Evolutionary conservation across 2,888 invertebrate genomes (phyloP).

Genomic region (Uropetala carovei): DNA sequence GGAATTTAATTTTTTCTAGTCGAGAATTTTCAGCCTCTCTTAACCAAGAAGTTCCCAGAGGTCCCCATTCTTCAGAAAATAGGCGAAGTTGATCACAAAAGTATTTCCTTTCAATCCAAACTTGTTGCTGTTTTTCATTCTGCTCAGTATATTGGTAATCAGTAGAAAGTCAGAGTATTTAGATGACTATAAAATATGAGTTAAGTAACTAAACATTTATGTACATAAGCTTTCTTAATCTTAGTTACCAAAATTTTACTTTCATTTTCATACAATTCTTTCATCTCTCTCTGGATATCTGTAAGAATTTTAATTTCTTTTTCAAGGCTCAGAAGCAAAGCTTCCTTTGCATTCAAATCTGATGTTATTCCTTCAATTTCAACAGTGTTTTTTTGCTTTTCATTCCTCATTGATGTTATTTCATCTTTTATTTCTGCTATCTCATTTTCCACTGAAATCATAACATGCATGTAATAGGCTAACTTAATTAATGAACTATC

Average conservation of each 20-base stretch:
- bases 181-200: background rate
- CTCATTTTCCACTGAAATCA: constrained; percentile 18
- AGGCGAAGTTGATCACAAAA: constrained; percentile 16
- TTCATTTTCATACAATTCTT: background rate
- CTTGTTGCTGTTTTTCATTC: constrained; percentile 50
- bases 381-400: background rate
- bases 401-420: background rate
- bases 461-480: background rate
- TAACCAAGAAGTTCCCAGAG: constrained; percentile 4
- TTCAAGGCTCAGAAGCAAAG: background rate
- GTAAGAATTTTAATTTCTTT: constrained; percentile 34
- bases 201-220: background rate
- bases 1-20: background rate
- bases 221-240: too few species aligned
- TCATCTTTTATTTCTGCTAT: background rate
- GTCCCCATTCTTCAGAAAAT: constrained; percentile 33
- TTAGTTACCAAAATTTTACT: constrained; percentile 26
- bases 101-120: constrained; percentile 7
- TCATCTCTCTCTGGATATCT: background rate
- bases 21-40: background rate
- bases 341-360: constrained; percentile 30
- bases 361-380: background rate
- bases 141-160: background rate
- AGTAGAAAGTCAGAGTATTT: background rate
- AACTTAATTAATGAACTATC: background rate